Conservation (phyloP, 2,113 vertebrate species). For the Centrocercus urophasianus region DNA sequence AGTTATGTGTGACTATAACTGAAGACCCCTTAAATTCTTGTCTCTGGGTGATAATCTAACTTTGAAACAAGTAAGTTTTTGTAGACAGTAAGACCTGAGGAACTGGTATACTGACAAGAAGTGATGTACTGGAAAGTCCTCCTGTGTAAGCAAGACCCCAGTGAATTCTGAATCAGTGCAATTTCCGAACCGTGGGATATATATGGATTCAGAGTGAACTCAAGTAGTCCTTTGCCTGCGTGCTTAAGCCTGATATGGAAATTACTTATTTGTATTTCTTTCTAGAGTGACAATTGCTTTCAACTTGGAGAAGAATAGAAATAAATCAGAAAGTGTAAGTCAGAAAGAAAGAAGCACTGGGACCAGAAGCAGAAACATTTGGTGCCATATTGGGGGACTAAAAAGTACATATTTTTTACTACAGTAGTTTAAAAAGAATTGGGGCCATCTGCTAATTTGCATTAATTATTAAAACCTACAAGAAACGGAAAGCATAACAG, state of each 20-base stretch:
- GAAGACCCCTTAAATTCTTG: neutral
- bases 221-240: neutral
- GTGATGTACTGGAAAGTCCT: neutral
- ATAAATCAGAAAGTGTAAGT: slow-evolving; percentile 12
- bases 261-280: neutral
- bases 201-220: neutral
- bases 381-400: neutral
- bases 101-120: neutral
- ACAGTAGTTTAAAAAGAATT: slow-evolving; percentile 36
- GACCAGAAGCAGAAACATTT: slow-evolving; percentile 47
- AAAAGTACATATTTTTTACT: slow-evolving; percentile 9
- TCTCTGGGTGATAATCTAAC: neutral
- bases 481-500: slow-evolving; percentile 16
- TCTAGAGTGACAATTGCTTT: slow-evolving; percentile 18
- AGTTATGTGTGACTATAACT: neutral
- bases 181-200: neutral
- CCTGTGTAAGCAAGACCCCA: neutral
- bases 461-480: slow-evolving; percentile 49
- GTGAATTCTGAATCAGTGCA: neutral
- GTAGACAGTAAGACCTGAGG: neutral
- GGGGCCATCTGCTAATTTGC: slow-evolving; percentile 25
- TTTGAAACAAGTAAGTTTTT: neutral
- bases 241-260: neutral
- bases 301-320: neutral
- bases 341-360: neutral